Evolutionary conservation across 2,113 vertebrate genomes (phyloP).

Genomic region (Nothobranchius furzeri): DNA sequence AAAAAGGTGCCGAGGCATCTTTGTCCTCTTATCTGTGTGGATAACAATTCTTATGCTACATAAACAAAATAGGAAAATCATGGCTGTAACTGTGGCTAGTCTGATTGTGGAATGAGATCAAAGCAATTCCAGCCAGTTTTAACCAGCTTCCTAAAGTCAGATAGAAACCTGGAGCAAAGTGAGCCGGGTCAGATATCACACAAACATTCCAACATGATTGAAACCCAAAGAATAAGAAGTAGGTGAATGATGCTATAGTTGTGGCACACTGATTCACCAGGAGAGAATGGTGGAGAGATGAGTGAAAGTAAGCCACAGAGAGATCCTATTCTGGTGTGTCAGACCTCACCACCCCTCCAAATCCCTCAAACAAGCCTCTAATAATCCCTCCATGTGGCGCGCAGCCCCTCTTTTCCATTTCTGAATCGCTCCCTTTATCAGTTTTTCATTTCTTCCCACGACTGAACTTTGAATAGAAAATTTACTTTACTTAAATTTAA

Average conservation of each 20-base stretch:
- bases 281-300: conserved; percentile 36
- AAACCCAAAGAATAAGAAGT: conserved; percentile 13
- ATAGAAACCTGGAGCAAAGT: too few relatives aligned
- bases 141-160: too few relatives aligned
- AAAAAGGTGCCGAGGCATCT: too few relatives aligned
- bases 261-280: conserved; percentile 32
- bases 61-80: too few relatives aligned
- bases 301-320: conserved; percentile 60
- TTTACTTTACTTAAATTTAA: neutral
- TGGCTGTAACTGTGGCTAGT: too few relatives aligned
- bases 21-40: too few relatives aligned
- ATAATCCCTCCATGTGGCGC: conserved; percentile 65
- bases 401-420: conserved; percentile 44
- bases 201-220: neutral
- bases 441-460: conserved; percentile 20
- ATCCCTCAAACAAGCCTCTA: conserved; percentile 56
- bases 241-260: conserved; percentile 41
- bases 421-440: conserved; percentile 35
- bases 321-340: conserved; percentile 58
- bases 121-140: too few relatives aligned
- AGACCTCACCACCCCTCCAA: conserved; percentile 60
- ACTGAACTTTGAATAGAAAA: neutral
- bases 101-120: too few relatives aligned
- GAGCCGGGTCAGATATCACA: too few relatives aligned
- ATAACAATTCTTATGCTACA: too few relatives aligned